phyloP scores from a whole-genome alignment of 1,140 invertebrate species.

The Eubasilissa regina region DNA sequence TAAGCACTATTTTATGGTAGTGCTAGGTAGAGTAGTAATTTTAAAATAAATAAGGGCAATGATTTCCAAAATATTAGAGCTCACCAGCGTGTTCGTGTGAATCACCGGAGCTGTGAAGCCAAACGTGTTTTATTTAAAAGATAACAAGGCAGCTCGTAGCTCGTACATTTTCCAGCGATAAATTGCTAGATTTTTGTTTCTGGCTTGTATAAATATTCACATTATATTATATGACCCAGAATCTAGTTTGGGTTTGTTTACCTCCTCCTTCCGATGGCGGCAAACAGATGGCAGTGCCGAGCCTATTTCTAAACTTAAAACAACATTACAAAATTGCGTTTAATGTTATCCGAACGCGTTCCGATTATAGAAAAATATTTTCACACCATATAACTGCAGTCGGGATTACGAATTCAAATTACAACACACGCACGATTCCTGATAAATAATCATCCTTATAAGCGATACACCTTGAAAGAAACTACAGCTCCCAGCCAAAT shows the following conservation, averaged over 20 bases:
- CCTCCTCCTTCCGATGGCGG: neutral
- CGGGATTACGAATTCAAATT: too few species aligned
- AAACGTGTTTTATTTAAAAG: constrained; percentile 24
- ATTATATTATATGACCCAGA: constrained; percentile 33
- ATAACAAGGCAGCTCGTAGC: constrained; percentile 28
- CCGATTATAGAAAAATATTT: too few species aligned
- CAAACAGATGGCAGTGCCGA: constrained; percentile 1
- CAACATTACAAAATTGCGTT: neutral
- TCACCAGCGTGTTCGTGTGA: neutral
- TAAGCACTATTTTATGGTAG: too few species aligned
- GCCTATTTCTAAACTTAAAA: constrained; percentile 1
- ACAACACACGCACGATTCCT: too few species aligned
- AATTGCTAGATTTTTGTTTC: constrained; percentile 18
- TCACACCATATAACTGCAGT: too few species aligned
- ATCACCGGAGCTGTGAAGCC: neutral
- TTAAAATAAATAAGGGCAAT: too few species aligned
- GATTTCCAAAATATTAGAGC: too few species aligned
- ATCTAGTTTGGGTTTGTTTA: neutral
- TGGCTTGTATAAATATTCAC: constrained; percentile 17
- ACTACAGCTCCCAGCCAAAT: too few species aligned
- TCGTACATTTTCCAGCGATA: constrained; percentile 21
- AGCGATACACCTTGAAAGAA: too few species aligned
- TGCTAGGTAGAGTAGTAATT: too few species aligned
- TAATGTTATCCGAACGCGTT: neutral
- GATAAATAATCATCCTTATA: too few species aligned